Percentiles rank a stretch among this genome's conserved stretches.
Evolutionary conservation across 2,797 vertebrate species (phyloP).

Genomic region (Pseudotriccus pelzelni): DNA sequence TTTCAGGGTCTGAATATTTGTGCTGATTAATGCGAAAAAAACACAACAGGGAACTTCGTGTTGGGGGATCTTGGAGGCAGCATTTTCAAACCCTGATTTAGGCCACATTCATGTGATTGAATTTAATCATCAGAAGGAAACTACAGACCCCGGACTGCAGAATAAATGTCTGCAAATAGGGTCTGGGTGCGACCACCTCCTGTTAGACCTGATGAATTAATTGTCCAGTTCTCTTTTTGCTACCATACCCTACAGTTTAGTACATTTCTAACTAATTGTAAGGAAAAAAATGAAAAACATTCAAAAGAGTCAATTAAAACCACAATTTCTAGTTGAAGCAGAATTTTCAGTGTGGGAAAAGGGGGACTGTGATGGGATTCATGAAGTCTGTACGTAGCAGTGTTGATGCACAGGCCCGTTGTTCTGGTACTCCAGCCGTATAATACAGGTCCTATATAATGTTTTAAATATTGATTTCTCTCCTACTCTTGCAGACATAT

Average conservation of each 20-base stretch:
- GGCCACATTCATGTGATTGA: not conserved
- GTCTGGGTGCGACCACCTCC: not conserved
- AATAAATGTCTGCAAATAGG: not conserved
- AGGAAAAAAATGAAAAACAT: rapidly evolving
- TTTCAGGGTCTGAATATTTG: not conserved
- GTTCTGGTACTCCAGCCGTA: not conserved
- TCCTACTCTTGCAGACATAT: not conserved
- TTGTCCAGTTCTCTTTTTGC: not conserved
- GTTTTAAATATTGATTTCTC: not conserved
- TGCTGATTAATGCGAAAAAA: not conserved
- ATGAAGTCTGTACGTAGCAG: not conserved
- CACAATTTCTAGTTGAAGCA: not conserved
- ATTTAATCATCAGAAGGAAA: not conserved
- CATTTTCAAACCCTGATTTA: not conserved
- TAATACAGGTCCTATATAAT: not conserved
- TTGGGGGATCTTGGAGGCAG: not conserved
- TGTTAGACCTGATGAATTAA: not conserved
- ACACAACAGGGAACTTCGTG: not conserved
- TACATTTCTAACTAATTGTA: not conserved
- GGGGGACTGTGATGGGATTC: not conserved
- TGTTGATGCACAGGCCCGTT: not conserved
- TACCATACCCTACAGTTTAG: not conserved
- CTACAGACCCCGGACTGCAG: not conserved
- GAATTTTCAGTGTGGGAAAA: not conserved
- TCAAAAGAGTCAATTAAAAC: not conserved